A percentile compares a stretch with the other conserved stretches of the same genome.
These are phyloP conservation scores for Barbus barbus DNA, from an alignment of 2,113 vertebrate genomes.

Conservation along the genomic window DNA sequence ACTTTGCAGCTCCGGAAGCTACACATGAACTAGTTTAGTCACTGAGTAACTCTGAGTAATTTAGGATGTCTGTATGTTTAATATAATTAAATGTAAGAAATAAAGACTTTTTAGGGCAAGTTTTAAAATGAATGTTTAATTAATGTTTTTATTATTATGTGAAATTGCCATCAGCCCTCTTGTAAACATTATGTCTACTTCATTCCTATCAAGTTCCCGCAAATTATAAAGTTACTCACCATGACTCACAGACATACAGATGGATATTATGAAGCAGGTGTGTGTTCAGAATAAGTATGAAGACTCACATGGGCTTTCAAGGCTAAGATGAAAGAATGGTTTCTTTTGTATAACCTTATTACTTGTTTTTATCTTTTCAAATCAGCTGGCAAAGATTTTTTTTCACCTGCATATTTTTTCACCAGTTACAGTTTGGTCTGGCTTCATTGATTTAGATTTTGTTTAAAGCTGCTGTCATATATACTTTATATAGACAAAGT, in stretches of 20 bases:
- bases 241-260: neutral
- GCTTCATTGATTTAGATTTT: neutral
- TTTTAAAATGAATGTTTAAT: neutral
- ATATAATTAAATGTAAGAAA: neutral
- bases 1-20: neutral
- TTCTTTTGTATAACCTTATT: neutral
- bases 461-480: neutral
- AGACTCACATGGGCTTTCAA: neutral
- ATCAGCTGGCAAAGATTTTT: neutral
- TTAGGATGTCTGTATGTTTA: neutral
- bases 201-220: neutral
- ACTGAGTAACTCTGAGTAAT: neutral
- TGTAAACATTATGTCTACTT: neutral
- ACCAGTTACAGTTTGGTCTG: neutral
- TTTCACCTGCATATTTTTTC: neutral
- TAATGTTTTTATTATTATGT: neutral
- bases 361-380: neutral
- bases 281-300: neutral
- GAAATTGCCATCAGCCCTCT: neutral
- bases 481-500: neutral
- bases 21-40: neutral
- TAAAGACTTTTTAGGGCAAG: too few relatives aligned
- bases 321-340: neutral
- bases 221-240: neutral
- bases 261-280: neutral